Base-by-base conservation (phyloP, 2,113 vertebrate genomes). In the Hyperopisus bebe region DNA sequence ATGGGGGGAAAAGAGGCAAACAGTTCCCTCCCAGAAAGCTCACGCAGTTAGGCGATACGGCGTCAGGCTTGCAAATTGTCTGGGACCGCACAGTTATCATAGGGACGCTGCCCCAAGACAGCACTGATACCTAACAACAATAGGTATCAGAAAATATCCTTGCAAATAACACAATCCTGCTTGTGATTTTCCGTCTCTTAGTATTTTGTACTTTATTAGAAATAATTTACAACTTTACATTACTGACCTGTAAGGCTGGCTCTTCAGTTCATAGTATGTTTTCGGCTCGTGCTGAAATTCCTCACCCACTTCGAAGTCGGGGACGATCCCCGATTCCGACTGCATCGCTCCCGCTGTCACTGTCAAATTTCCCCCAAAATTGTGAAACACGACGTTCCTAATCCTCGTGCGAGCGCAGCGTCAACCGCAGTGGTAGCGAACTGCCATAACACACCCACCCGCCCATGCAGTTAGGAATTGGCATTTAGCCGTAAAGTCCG, bases 231-330 rank as follows among this genome's bases (percentile, higher is more conserved):
- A 77, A 77, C 62, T 44, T 74, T 31, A 39, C 27, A 88, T 62
- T 87, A 95, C 97, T 96, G 96, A 98, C 97, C 98, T 98, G 97
- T 95, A 92, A 19, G 98, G 98, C 91, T 98, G 98, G 94, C 98
- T 99, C 95, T 98, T 99, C 94, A 99, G 93, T 95, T 99, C 98
- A 95, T 99, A 99, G 93, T 98, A 98, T 88, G 97, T 98, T 95
- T 99, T 99, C 53, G 98, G 97, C 90, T 99, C 98, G 93, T 98
- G 97, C 90, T 97, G 97, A 93, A 98, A 97, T 94, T 99, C 98
- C 93, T 98, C 98, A 90, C 95, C 97, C 74, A 97, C 97, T 93
- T 99, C 97, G 93, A 97, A 99, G 96, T 99, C 98, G 91, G 98
- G 94, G 94, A 99, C 98, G 90, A 99, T 99, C 89, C 98, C 98